Conservation (phyloP, 2,797 vertebrate genomes). For the Alcedo quadribrachys region DNA sequence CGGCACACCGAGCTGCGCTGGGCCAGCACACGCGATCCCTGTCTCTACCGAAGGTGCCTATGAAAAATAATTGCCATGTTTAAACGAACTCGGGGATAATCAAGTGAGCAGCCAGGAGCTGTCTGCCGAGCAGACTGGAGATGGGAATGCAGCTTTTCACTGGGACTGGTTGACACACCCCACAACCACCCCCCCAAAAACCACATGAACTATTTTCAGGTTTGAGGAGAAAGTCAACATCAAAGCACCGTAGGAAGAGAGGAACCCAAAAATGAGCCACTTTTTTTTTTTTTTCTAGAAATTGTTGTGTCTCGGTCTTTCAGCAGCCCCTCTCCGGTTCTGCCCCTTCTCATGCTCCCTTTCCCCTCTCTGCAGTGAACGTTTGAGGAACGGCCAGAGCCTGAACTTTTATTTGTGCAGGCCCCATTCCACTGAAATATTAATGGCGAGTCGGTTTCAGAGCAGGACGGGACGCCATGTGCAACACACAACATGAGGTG, state of each 20-base stretch:
- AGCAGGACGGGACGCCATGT: neutral
- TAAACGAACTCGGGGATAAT: no score
- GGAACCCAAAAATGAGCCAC: neutral
- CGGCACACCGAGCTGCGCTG: neutral
- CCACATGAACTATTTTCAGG: neutral
- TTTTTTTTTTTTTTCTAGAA: neutral
- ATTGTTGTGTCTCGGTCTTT: neutral
- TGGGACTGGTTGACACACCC: neutral
- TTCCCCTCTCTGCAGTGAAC: neutral
- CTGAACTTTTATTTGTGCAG: neutral
- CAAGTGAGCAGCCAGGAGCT: accelerated
- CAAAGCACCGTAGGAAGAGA: neutral
- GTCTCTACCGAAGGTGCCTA: neutral
- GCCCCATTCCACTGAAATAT: accelerated
- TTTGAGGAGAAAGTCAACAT: neutral
- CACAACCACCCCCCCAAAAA: neutral
- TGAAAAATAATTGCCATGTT: accelerated
- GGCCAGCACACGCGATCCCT: neutral
- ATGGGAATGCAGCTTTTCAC: accelerated
- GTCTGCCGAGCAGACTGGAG: accelerated
- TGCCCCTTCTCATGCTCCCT: neutral
- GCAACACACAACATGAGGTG: accelerated
- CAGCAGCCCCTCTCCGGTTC: neutral
- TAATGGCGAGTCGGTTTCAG: accelerated
- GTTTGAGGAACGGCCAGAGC: neutral